Evolutionary conservation across 2,797 vertebrate species (phyloP), one percentile per base, ranked within the genome.

Genomic region (Taenioides sp.): DNA sequence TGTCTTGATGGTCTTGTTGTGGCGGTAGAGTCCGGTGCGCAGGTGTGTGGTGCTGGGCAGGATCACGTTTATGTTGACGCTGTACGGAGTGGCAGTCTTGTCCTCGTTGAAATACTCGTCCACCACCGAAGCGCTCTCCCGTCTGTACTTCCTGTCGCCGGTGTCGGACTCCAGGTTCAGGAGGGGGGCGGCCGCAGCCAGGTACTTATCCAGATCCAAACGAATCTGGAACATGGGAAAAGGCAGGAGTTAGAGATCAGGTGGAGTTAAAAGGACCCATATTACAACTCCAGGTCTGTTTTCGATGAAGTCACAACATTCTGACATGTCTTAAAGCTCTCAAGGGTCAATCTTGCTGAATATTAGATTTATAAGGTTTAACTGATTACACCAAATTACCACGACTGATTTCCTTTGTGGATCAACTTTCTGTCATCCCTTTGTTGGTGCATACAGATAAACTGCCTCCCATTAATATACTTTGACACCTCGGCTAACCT

Each of bases 51-150:
- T 96, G 86, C 92, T 95, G 1, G 95, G 96, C 12, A 98, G 93
- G 80, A 97, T 96, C 47, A 98, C 75, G 1, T 97, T 97, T 90
- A 98, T 96, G 91, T 97, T 97, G 34, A 98, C 92, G 52, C 95
- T 97, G 92, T 96, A 97, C 0, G 96, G 96, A 0, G 92, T 1
- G 0, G 1, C 0, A 0, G 91, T 87, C 71, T 96, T 96, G 76
- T 98, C 96, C 0, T 94, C 91, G 0, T 95, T 94, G 87, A 97
- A 97, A 82, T 93, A 97, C 82, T 98, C 96, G 0, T 98, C 96
- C 20, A 97, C 95, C 71, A 97, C 95, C 0, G 96, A 97, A 67
- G 96, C 96, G 0, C 96, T 97, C 61, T 97, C 96, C 27, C 96
- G 90, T 1, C 95, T 87, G 84, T 96, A 96, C 76, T 97, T 98